phyloP scores from a whole-genome alignment of 2,113 vertebrate species.

The Mastomys natalensis region DNA sequence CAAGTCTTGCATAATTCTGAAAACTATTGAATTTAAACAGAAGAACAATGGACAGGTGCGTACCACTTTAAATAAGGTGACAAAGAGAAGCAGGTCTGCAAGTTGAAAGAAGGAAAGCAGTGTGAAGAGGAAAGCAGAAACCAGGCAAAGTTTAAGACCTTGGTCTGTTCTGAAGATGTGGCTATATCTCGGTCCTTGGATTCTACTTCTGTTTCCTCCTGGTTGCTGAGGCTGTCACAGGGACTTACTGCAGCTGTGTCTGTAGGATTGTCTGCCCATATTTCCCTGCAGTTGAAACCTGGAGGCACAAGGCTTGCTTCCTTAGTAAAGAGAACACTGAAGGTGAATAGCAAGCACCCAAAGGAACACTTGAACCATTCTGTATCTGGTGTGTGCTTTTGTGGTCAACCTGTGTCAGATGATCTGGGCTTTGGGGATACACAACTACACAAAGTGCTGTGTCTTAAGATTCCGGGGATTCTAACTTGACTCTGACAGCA shows the following conservation, averaged over 20 bases:
- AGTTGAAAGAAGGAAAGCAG: not conserved
- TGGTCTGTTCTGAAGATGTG: not conserved
- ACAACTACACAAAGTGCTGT: not conserved
- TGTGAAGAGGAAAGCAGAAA: not conserved
- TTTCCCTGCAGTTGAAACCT: not conserved
- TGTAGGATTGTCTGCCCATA: not conserved
- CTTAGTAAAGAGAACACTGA: conserved; percentile 29
- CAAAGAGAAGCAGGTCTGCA: not conserved
- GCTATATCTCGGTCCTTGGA: not conserved
- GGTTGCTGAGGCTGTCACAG: not conserved
- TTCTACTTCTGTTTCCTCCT: not conserved
- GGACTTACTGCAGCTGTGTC: not conserved
- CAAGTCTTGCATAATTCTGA: not conserved
- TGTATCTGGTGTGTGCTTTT: not conserved
- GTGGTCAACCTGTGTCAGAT: conserved; percentile 23
- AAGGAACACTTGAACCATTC: conserved; percentile 4
- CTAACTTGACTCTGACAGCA: not conserved
- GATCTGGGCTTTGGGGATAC: conserved; percentile 28
- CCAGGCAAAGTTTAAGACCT: not conserved
- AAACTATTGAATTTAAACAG: not conserved
- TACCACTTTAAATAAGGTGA: not conserved
- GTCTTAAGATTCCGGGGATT: not conserved
- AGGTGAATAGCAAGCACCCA: conserved; percentile 9
- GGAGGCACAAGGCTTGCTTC: conserved; percentile 11
- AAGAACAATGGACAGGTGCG: not conserved